Percentiles rank a stretch among this genome's conserved stretches.
These are phyloP conservation scores for Ammodytes dubius DNA, from an alignment of 2,113 vertebrate genomes.

Conservation along the genomic window DNA sequence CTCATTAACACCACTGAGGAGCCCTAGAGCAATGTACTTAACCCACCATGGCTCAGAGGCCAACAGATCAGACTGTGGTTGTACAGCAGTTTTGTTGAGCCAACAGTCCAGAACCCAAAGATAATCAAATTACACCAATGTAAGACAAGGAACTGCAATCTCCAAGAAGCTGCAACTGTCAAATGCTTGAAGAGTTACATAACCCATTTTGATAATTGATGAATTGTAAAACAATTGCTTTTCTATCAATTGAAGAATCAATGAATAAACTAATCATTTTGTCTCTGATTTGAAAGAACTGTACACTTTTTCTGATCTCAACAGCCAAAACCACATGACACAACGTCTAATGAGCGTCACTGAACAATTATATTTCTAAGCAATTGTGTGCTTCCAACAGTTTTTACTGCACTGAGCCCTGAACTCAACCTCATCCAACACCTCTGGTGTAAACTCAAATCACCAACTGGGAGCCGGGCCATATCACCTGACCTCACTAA, in stretches of 20 bases:
- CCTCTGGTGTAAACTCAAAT: neutral
- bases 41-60: neutral
- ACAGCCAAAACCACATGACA: too few species aligned
- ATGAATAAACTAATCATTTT: neutral
- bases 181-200: neutral
- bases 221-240: too few species aligned
- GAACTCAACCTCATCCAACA: neutral
- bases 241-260: neutral
- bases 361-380: too few species aligned
- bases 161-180: neutral
- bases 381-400: neutral
- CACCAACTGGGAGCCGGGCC: neutral
- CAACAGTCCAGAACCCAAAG: neutral
- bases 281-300: too few species aligned
- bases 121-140: neutral
- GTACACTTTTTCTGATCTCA: too few species aligned
- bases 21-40: constrained; percentile 7
- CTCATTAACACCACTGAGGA: neutral
- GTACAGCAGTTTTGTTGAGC: neutral
- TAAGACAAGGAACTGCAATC: neutral
- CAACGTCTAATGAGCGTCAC: too few species aligned
- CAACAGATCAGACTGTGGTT: neutral
- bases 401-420: neutral
- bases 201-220: neutral
- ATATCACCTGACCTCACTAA: neutral